Percentiles rank a stretch among this genome's conserved stretches.
Evolutionary conservation across 1,140 invertebrate species (phyloP).

Genomic region (Psix sp.): DNA sequence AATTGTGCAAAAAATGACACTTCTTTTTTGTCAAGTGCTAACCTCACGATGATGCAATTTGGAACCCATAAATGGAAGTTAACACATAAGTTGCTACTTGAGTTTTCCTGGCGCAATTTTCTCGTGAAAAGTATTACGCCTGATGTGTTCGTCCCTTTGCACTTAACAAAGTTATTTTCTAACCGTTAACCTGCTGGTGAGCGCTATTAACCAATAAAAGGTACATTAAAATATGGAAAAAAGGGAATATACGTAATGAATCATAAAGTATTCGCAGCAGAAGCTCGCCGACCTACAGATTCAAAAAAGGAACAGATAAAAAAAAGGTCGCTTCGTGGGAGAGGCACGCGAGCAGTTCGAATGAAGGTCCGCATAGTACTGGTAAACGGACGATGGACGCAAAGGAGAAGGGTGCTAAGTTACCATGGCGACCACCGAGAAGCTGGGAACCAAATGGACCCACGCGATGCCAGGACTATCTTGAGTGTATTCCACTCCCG

Average conservation of each 20-base stretch:
- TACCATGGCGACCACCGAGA: slow-evolving; percentile 70
- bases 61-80: slow-evolving; percentile 9
- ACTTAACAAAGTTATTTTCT: slow-evolving; percentile 39
- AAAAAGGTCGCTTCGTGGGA: slow-evolving; percentile 23
- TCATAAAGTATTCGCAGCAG: slow-evolving; percentile 12
- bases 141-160: slow-evolving; percentile 8
- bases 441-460: slow-evolving; percentile 69
- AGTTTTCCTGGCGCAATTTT: slow-evolving; percentile 15
- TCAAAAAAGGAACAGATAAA: slow-evolving; percentile 24
- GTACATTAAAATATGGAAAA: slow-evolving; percentile 25
- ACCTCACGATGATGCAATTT: too few species aligned
- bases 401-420: slow-evolving; percentile 68
- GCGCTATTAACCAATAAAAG: slow-evolving; percentile 33
- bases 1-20: too few species aligned
- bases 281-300: slow-evolving; percentile 11
- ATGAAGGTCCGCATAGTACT: slow-evolving; percentile 39
- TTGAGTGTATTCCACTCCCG: slow-evolving; percentile 55
- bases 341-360: slow-evolving; percentile 37
- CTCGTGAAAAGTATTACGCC: slow-evolving; percentile 21
- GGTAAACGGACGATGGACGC: slow-evolving; percentile 60
- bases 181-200: slow-evolving; percentile 38
- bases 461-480: slow-evolving; percentile 65
- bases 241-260: slow-evolving; percentile 20
- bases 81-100: slow-evolving; percentile 11
- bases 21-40: too few species aligned